phyloP scores from a whole-genome alignment of 1,140 invertebrate species.

The Watersipora subatra region DNA sequence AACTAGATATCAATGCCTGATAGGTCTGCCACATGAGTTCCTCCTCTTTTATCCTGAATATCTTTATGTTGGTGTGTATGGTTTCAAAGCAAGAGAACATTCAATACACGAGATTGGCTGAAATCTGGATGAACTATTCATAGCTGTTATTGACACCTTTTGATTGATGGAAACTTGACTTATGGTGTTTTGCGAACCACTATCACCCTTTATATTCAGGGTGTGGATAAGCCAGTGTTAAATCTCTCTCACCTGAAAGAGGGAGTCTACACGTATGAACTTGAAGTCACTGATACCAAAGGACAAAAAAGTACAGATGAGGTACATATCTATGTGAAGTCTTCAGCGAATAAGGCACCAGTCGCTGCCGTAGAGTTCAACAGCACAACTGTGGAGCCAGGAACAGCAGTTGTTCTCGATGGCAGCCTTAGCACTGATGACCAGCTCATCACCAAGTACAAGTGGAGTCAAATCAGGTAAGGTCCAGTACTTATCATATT shows the following conservation, averaged over 20 bases:
- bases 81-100: too few species aligned
- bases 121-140: too few species aligned
- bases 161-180: too few species aligned
- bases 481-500: constrained; percentile 52
- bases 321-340: constrained; percentile 84
- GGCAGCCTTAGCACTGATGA: constrained; percentile 75
- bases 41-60: too few species aligned
- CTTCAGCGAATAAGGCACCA: constrained; percentile 65
- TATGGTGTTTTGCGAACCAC: too few species aligned
- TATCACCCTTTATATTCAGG: constrained; percentile 42
- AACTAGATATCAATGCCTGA: too few species aligned
- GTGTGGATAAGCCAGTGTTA: constrained; percentile 72
- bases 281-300: constrained; percentile 79
- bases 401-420: constrained; percentile 63
- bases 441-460: constrained; percentile 65
- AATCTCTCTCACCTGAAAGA: constrained; percentile 76
- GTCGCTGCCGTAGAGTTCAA: constrained; percentile 75
- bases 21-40: too few species aligned
- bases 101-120: too few species aligned
- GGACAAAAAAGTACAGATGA: constrained; percentile 70
- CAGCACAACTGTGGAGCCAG: constrained; percentile 48
- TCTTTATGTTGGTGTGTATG: too few species aligned
- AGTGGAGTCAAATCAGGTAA: constrained; percentile 67
- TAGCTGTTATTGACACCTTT: too few species aligned
- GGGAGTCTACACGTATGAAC: constrained; percentile 81